These are phyloP conservation scores for Platorchestia sp. DNA, from an alignment of 1,140 invertebrate species.

Conservation along the genomic window DNA sequence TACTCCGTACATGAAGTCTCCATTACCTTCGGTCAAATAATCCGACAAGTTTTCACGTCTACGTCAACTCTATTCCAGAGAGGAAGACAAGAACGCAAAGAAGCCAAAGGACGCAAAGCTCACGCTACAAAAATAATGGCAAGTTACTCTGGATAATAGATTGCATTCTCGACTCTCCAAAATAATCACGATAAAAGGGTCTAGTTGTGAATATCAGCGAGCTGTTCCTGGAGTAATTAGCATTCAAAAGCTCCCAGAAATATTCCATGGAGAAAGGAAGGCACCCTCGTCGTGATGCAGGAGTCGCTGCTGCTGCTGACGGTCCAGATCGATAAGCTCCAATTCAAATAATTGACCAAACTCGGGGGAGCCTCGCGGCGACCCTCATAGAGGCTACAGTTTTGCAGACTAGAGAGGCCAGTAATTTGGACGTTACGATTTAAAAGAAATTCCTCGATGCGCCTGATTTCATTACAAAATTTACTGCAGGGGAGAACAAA, in stretches of 20 bases:
- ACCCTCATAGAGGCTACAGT: not conserved
- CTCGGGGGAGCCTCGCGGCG: not conserved
- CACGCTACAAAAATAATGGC: not conserved
- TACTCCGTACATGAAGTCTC: not conserved
- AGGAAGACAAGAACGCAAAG: not conserved
- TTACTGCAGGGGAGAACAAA: not conserved
- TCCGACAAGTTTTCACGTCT: not conserved
- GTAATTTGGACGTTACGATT: not conserved
- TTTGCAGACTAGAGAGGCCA: not conserved
- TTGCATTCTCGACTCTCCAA: not conserved
- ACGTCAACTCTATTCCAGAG: not conserved
- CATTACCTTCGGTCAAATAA: not conserved
- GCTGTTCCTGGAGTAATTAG: not conserved
- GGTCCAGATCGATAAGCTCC: not conserved
- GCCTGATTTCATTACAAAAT: not conserved
- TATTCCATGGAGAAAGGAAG: not conserved
- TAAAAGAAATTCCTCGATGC: not conserved
- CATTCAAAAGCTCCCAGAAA: not conserved
- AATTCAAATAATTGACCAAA: constrained; percentile 48
- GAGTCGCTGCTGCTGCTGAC: not conserved
- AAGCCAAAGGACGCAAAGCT: not conserved
- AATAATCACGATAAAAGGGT: not conserved
- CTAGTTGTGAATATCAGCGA: not conserved
- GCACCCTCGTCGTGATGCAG: not conserved
- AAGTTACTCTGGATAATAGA: constrained; percentile 1